A percentile compares a stretch with the other conserved stretches of the same genome.
Evolutionary conservation across 2,113 vertebrate genomes (phyloP).

Genomic region (rat (Rattus norvegicus)): DNA sequence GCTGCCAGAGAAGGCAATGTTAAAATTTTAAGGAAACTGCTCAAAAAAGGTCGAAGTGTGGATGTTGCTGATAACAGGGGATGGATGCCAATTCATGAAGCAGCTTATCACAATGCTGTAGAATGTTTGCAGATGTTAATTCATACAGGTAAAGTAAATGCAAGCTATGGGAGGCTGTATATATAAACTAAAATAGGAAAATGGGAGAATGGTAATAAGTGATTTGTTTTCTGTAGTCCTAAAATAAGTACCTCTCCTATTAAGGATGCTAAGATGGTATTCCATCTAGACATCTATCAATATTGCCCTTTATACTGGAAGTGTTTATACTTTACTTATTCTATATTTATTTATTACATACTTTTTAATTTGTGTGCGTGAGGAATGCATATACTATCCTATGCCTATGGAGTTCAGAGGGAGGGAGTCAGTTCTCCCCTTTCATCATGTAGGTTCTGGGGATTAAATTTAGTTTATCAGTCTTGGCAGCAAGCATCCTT

Average conservation of each 20-base stretch:
- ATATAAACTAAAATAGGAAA: not conserved
- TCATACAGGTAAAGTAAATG: conserved; percentile 83
- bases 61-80: conserved; percentile 95
- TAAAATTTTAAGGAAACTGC: conserved; percentile 87
- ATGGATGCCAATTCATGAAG: conserved; percentile 95
- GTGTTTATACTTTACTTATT: not conserved
- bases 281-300: not conserved
- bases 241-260: conserved; percentile 16
- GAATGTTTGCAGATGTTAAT: conserved; percentile 91
- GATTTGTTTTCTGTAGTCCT: conserved; percentile 50
- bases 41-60: conserved; percentile 87
- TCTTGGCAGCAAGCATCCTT: not conserved
- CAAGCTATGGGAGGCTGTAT: not conserved
- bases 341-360: not conserved
- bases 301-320: conserved; percentile 25
- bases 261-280: conserved; percentile 28
- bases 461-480: not conserved
- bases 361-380: not conserved
- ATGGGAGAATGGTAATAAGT: not conserved
- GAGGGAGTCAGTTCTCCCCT: not conserved
- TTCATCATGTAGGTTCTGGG: not conserved
- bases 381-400: not conserved
- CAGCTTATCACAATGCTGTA: conserved; percentile 89
- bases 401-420: not conserved
- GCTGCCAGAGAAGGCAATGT: conserved; percentile 89